Evolutionary conservation across 2,888 invertebrate genomes (phyloP), one percentile per base, ranked within the genome.

Genomic region (Fabriciana adippe): DNA sequence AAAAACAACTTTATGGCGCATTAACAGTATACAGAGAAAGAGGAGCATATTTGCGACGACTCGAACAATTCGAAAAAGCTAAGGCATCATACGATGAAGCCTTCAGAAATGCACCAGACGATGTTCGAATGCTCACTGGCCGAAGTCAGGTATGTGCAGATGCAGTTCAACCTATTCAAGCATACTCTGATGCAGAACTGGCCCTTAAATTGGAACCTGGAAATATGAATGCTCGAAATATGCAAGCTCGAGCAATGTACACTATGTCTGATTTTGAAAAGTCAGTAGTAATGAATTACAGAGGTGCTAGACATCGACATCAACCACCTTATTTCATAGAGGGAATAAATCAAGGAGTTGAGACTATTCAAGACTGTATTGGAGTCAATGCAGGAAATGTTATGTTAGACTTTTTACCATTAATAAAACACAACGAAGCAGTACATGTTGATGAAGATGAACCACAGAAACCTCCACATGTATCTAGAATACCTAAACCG

Each of bases 321-420:
- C 88, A 90, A 70, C 92, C 92, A 1, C 89, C 89, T 0, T 92
- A 92, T 73, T 92, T 92, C 72, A 83, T 76, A 55, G 92, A 91
- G 74, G 92, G 92, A n/a, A 90, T 91, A 18, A 89, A 87, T 74
- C 90, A 92, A 76, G 92, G 92, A 3, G 66, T 86, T 1, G 91
- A 92, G 78, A 92, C 92, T 6, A 89, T 92, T 70, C 89, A 92
- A 78, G 92, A 92, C 73, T 92, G 90, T 71, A 85, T 92, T 8
- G 92, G 92, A n/a, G 66, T 73, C 3, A 90, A 92, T 64, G 89
- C 92, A 1, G 92, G 92, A 1, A 84, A 78, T 71, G 89, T 92
- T 1, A 87, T 92, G 90, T 57, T 88, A 45, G 89, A 92, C 51
- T 90, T 92, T 67, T 74, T 90, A 54, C 89, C 92, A 18, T 69